Evolutionary conservation across 1,140 invertebrate genomes (phyloP), one percentile per base, ranked within the genome.

Genomic region (Hycleus cichorii): DNA sequence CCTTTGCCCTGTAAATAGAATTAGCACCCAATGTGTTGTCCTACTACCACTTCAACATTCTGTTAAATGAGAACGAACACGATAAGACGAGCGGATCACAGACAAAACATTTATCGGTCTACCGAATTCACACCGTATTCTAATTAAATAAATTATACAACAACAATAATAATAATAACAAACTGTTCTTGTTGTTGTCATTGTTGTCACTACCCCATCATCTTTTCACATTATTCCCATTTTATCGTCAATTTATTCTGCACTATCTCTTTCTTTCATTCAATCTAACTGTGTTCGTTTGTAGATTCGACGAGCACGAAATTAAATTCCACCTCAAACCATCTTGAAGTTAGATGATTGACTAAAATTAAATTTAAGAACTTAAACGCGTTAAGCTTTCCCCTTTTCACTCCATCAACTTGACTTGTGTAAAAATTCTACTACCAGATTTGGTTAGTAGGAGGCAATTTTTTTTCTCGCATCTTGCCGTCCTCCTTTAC

Each of bases 301-400:
- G 52, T 49, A 56, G 58, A 60, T 66, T 60, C 57, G 58, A 62
- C 59, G 62, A 64, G 62, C 64, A 57, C 64, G 47, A 68, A 68
- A 68, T 68, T 68, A 66, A 68, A 68, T 69, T 68, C 63, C 57
- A 68, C 59, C 65, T 65, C 67, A 65, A 63, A 65, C 59, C 63
- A 61, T 68, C 62, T 64, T 60, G 50, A 64, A 64, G 60, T 64
- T 66, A 62, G 64, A 68, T 70, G 69, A 72, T 69, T 69, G 68
- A 70, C 68, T 69, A 64, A 71, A 73, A 73, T 72, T 73, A 72
- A 71, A 73, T 73, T 69, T 69, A 68, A 69, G 67, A 72, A 72
- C 63, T 71, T 71, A 71, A 71, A 70, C 65, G 69, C 67, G 68
- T 66, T 69, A 68, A 68, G 64, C 66, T 69, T 66, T 67, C 58